These are phyloP conservation scores for Danionella cerebrum DNA, from an alignment of 2,113 vertebrate genomes.

Conservation along the genomic window DNA sequence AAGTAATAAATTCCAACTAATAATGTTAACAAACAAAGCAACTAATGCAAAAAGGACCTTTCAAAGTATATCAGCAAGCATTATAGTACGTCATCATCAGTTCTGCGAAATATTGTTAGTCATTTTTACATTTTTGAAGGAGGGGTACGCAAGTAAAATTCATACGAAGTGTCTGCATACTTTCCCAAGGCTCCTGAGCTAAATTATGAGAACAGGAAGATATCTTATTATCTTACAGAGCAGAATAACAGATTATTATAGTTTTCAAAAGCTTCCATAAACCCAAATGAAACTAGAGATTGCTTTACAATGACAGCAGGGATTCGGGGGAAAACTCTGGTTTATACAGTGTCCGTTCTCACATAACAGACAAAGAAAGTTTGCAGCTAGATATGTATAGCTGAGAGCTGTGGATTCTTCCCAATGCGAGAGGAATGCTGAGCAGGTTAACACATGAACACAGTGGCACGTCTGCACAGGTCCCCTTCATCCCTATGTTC, in stretches of 20 bases:
- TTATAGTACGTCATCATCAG: too few species aligned
- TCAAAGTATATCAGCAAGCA: too few species aligned
- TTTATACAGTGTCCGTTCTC: constrained; percentile 31
- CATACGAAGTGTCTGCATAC: too few species aligned
- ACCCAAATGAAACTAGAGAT: constrained; percentile 35
- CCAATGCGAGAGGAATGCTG: constrained; percentile 56
- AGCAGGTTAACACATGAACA: constrained; percentile 65
- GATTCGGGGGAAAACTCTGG: constrained; percentile 28
- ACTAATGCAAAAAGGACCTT: too few species aligned
- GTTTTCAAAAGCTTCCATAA: constrained; percentile 28
- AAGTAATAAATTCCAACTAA: too few species aligned
- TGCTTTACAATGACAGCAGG: background rate
- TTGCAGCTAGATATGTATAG: constrained; percentile 6
- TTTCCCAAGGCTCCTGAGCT: too few species aligned
- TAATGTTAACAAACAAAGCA: too few species aligned
- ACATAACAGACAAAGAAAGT: constrained; percentile 16
- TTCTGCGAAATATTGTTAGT: too few species aligned
- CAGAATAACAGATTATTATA: constrained; percentile 18
- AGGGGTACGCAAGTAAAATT: too few species aligned
- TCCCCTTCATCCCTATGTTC: constrained; percentile 33
- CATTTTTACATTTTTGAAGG: too few species aligned
- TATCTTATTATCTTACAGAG: constrained; percentile 25
- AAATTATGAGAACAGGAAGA: background rate
- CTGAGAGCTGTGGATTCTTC: constrained; percentile 34
- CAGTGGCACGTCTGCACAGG: constrained; percentile 51